Evolutionary conservation across 2,888 invertebrate species (phyloP).

Genomic region (Mamestra brassicae): DNA sequence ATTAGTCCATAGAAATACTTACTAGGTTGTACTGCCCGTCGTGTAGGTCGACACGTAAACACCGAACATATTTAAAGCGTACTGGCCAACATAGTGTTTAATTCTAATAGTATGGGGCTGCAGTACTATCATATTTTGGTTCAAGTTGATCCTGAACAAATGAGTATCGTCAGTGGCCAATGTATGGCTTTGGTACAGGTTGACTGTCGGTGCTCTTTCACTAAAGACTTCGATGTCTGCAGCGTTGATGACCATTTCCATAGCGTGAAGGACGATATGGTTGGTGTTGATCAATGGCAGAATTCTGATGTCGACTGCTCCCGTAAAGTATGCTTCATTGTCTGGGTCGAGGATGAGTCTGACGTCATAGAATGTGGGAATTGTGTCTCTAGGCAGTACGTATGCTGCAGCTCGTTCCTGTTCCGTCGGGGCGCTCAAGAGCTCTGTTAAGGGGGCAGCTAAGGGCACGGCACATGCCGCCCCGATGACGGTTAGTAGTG

Average conservation of each 20-base stretch:
- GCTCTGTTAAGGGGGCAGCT: conserved; percentile 63
- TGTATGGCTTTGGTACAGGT: conserved; percentile 69
- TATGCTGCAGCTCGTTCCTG: conserved; percentile 76
- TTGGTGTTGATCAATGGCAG: conserved; percentile 72
- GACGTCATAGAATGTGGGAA: conserved; percentile 90
- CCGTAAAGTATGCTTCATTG: conserved; percentile 82
- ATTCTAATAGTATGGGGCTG: conserved; percentile 84
- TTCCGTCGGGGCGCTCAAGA: conserved; percentile 42
- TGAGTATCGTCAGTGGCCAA: conserved; percentile 83
- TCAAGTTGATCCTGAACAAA: conserved; percentile 86
- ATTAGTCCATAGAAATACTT: conserved; percentile 68
- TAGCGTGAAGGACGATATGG: conserved; percentile 85
- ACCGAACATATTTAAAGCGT: conserved; percentile 92
- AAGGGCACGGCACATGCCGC: conserved; percentile 71
- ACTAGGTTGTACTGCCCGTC: conserved; percentile 72
- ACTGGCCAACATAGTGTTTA: conserved; percentile 90
- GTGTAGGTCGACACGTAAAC: conserved; percentile 91
- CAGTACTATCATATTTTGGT: conserved; percentile 72
- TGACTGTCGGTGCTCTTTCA: conserved; percentile 55
- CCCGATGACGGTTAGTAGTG: conserved; percentile 78
- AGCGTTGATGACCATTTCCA: conserved; percentile 79
- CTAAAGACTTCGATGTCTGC: conserved; percentile 67
- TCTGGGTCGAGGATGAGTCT: conserved; percentile 86
- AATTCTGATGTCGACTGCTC: conserved; percentile 85
- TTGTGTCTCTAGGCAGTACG: conserved; percentile 88